Evolutionary conservation across 2,888 invertebrate genomes (phyloP).

Genomic region (Myopa testacea): DNA sequence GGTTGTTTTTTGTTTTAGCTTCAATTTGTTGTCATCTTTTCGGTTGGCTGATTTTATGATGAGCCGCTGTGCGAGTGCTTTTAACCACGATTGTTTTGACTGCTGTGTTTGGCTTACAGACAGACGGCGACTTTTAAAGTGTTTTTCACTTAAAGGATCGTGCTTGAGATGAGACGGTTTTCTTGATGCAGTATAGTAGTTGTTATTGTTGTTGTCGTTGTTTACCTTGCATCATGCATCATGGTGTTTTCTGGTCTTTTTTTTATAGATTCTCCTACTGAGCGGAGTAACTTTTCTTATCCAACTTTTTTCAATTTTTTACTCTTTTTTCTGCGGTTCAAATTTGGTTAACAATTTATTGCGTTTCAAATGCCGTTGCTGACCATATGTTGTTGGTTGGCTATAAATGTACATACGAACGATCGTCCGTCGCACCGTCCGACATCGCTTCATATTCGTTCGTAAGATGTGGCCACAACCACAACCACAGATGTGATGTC

Average conservation of each 20-base stretch:
- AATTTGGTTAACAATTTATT: slow-evolving; percentile 40
- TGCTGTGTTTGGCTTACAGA: slow-evolving; percentile 9
- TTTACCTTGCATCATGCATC: background rate
- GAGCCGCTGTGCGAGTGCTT: slow-evolving; percentile 20
- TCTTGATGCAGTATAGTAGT: background rate
- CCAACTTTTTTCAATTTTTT: background rate
- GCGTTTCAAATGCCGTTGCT: slow-evolving; percentile 7
- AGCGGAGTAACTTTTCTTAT: background rate
- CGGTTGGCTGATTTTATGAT: slow-evolving; percentile 40
- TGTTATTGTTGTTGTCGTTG: slow-evolving; percentile 16
- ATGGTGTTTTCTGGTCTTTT: too few relatives aligned
- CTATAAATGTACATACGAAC: background rate
- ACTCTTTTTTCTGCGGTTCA: slow-evolving; percentile 15
- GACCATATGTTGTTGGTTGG: slow-evolving; percentile 32
- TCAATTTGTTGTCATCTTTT: slow-evolving; percentile 36
- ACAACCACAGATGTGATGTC: slow-evolving; percentile 32
- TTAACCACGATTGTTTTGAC: slow-evolving; percentile 17
- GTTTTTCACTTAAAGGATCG: slow-evolving; percentile 1
- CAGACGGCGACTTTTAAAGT: background rate
- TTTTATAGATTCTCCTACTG: too few relatives aligned
- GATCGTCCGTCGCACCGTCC: background rate
- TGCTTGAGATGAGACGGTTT: background rate
- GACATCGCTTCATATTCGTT: slow-evolving; percentile 2
- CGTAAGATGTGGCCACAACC: background rate
- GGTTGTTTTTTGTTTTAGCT: background rate